phyloP scores from a whole-genome alignment of 1,140 invertebrate genomes.

The Drosophila setifemur region DNA sequence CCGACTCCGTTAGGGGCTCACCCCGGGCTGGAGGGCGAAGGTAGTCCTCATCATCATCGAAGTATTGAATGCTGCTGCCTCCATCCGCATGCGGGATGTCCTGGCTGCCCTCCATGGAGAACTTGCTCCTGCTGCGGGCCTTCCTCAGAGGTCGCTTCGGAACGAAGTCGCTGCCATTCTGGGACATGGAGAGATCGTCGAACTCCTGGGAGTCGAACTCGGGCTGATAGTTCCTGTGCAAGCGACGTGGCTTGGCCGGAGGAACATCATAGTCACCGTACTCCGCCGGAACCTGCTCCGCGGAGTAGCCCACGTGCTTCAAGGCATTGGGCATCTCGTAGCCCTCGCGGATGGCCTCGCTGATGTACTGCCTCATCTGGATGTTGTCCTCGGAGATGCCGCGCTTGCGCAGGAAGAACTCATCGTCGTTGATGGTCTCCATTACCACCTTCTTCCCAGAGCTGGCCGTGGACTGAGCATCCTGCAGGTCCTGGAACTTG shows the following conservation, averaged over 20 bases:
- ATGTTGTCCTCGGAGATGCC: slow-evolving; percentile 92
- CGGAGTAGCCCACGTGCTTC: slow-evolving; percentile 83
- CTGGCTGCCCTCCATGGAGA: slow-evolving; percentile 82
- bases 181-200: slow-evolving; percentile 76
- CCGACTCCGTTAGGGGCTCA: slow-evolving; percentile 21
- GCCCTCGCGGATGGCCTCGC: slow-evolving; percentile 90
- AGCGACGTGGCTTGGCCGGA: slow-evolving; percentile 72
- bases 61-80: slow-evolving; percentile 72
- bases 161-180: slow-evolving; percentile 77
- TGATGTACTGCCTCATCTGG: slow-evolving; percentile 89
- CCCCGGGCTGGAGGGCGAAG: slow-evolving; percentile 59
- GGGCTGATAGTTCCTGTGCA: slow-evolving; percentile 64
- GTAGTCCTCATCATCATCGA: slow-evolving; percentile 80
- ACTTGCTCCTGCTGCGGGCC: slow-evolving; percentile 73
- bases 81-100: slow-evolving; percentile 63
- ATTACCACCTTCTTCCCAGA: slow-evolving; percentile 85
- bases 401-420: slow-evolving; percentile 91
- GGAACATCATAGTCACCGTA: slow-evolving; percentile 76
- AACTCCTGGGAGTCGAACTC: slow-evolving; percentile 74
- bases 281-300: slow-evolving; percentile 41
- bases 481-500: slow-evolving; percentile 70
- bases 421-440: slow-evolving; percentile 93
- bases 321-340: slow-evolving; percentile 88
- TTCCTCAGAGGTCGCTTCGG: slow-evolving; percentile 77
- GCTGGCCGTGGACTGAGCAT: slow-evolving; percentile 80